A percentile compares a stretch with the other conserved stretches of the same genome.
Evolutionary conservation across 2,113 vertebrate genomes (phyloP).

Genomic region (Psilopsiagon aymara): DNA sequence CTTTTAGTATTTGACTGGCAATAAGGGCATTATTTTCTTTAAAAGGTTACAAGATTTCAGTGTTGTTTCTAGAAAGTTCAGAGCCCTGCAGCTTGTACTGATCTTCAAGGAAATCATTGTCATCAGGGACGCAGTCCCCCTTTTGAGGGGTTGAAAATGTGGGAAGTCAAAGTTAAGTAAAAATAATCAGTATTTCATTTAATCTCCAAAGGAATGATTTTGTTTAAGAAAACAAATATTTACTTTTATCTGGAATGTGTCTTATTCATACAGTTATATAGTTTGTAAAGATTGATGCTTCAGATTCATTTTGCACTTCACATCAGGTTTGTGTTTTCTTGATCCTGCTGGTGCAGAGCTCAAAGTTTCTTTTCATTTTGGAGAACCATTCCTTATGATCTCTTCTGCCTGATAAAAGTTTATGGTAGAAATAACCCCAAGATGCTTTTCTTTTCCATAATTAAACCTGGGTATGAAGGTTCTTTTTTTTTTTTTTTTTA

Average conservation of each 20-base stretch:
- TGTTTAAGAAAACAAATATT: constrained; percentile 29
- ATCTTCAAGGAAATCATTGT: not conserved
- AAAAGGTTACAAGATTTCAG: not conserved
- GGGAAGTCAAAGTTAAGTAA: not conserved
- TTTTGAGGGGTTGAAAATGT: not conserved
- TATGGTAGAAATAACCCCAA: not conserved
- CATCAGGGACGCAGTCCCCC: not conserved
- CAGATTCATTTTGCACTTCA: not conserved
- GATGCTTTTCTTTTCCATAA: not conserved
- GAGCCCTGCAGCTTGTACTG: not conserved
- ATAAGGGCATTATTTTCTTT: not conserved
- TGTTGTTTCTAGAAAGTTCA: not conserved
- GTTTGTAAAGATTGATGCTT: not conserved
- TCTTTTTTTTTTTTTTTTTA: not conserved
- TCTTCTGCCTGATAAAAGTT: not conserved
- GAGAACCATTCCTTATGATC: not conserved
- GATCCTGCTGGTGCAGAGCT: not conserved
- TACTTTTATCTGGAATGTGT: constrained; percentile 20
- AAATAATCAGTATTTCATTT: constrained; percentile 18
- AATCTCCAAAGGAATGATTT: not conserved
- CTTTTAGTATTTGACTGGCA: not conserved
- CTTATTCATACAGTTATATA: not conserved
- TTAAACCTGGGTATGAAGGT: not conserved
- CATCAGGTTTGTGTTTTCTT: not conserved
- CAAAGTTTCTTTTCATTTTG: not conserved